Base-by-base conservation (phyloP, 2,888 invertebrate genomes). In the Thereva unica region DNA sequence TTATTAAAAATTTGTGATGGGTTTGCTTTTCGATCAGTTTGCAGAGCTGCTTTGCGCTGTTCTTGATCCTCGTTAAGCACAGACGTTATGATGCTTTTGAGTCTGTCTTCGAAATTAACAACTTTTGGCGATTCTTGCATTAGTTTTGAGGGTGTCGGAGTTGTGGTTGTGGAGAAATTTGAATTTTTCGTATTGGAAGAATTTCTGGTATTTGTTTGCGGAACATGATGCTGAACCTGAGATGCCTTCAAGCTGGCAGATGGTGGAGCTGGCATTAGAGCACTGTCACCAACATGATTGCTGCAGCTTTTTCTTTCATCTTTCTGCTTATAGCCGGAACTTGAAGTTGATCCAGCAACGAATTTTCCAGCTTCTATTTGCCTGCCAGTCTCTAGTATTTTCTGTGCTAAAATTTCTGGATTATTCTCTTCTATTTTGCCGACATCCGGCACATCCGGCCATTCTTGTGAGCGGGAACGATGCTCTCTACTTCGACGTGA, bases 391-490 rank as follows among this genome's bases (percentile, higher is more conserved):
- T 94, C 94, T 44, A 94, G 82, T 72, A 95, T 94, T 78, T 95
- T 95, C 78, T 92, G 92, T 0, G 94, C 94, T 64, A 94, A 82
- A 61, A 94, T 86, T 79, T 94, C 94, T 0, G 94, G 94, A 81
- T 95, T 94, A 77, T 93, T 93, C 77, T 95, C 95, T 76, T 94
- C 92, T 68, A 94, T 94, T 80, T 93, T 94, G 1, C 91, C 92
- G 61, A 93, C 87, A 73, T 94, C 93, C 1, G 94, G 93, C 40
- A 94, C 90, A 74, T 93, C 93, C 0, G 93, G 93, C 94, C 94
- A 94, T 76, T 94, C 94, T 76, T 93, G 93, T 0, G 93, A 92
- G 3, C 93, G 85, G 5, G 90, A 88, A 12, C 93, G 85, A 73
- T 89, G 87, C 73, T 92, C 92, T 12, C 89, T 82, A 67, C 83